Evolutionary conservation across 1,140 invertebrate species (phyloP).

Genomic region (Microplitis mediator): DNA sequence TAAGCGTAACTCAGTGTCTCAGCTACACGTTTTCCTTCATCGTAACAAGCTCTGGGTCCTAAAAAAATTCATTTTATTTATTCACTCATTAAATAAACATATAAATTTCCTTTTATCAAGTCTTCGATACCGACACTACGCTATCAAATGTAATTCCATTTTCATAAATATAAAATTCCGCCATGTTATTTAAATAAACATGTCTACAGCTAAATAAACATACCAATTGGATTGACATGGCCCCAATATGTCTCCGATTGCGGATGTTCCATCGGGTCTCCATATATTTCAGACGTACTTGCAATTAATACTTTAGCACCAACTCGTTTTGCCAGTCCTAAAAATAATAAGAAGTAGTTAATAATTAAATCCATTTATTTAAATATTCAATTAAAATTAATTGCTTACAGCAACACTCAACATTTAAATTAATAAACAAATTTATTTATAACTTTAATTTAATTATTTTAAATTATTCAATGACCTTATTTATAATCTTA

Average conservation of each 20-base stretch:
- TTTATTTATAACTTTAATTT: too few species aligned
- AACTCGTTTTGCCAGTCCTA: constrained; percentile 90
- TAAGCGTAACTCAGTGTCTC: constrained; percentile 98
- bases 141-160: background rate
- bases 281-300: constrained; percentile 98
- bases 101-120: background rate
- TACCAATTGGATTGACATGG: constrained; percentile 98
- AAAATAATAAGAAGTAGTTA: constrained; percentile 32
- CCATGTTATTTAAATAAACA: constrained; percentile 4
- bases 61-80: constrained; percentile 33
- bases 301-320: constrained; percentile 94
- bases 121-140: background rate
- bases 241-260: constrained; percentile 98
- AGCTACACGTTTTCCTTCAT: constrained; percentile 97
- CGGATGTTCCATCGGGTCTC: constrained; percentile 95
- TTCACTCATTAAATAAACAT: background rate
- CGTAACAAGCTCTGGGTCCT: constrained; percentile 96
- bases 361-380: constrained; percentile 14
- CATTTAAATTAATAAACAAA: too few species aligned
- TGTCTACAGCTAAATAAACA: constrained; percentile 19
- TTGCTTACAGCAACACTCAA: too few species aligned
- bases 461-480: too few species aligned
- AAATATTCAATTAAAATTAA: constrained; percentile 24
- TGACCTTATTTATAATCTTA: too few species aligned
- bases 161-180: background rate